A percentile compares a stretch with the other conserved stretches of the same genome.
Conservation (phyloP, 2,888 invertebrate genomes). For the Hoplodrina ambigua region DNA sequence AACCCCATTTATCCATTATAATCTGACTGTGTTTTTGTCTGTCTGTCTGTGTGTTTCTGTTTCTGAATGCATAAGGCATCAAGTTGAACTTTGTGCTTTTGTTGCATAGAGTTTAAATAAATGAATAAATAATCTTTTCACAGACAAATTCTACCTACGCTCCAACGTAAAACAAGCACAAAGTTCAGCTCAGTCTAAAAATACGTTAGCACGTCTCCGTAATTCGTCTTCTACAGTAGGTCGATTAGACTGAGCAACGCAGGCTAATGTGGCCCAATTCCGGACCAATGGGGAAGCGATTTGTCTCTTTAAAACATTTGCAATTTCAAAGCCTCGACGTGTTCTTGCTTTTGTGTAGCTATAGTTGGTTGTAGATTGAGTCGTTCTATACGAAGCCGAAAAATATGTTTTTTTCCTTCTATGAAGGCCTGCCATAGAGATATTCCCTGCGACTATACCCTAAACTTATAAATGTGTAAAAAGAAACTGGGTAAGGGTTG, state of each 20-base stretch:
- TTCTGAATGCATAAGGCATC: too few relatives aligned
- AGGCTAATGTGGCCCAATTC: constrained; percentile 56
- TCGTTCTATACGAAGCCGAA: not conserved
- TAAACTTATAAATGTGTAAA: too few relatives aligned
- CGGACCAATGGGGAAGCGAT: constrained; percentile 40
- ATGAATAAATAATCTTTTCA: too few relatives aligned
- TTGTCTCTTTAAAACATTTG: constrained; percentile 51
- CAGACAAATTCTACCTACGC: not conserved
- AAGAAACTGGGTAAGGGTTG: too few relatives aligned
- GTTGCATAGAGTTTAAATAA: too few relatives aligned
- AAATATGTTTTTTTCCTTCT: not conserved
- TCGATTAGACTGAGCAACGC: constrained; percentile 56
- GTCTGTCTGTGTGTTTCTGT: too few relatives aligned
- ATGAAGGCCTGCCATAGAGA: too few relatives aligned
- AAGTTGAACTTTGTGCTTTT: too few relatives aligned
- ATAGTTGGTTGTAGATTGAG: constrained; percentile 9
- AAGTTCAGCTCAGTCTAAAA: constrained; percentile 21
- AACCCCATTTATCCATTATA: too few relatives aligned
- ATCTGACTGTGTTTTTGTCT: too few relatives aligned
- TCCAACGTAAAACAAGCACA: not conserved
- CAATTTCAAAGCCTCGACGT: constrained; percentile 33
- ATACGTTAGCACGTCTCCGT: constrained; percentile 54
- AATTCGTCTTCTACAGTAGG: constrained; percentile 53
- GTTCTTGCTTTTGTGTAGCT: constrained; percentile 13
- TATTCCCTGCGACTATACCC: too few relatives aligned